Percentiles rank a stretch among this genome's conserved stretches.
Conservation (phyloP, 2,113 vertebrate genomes). For the Halcyon senegalensis region DNA sequence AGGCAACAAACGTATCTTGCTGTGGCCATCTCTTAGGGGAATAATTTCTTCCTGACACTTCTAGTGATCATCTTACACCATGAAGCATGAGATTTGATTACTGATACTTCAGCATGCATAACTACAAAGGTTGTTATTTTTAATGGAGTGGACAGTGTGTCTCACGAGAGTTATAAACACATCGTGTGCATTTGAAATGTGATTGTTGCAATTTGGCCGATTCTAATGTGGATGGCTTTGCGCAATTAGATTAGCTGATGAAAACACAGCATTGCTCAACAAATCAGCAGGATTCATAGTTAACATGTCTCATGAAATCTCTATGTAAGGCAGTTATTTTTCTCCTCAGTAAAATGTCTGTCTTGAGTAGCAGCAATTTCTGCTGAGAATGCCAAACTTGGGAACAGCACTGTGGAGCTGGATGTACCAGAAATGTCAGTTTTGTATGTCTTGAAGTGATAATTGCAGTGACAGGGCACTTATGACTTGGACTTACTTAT, state of each 20-base stretch:
- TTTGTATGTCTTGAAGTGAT: background rate
- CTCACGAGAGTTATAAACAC: slow-evolving; percentile 29
- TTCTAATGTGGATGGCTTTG: slow-evolving; percentile 3
- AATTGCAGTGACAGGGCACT: background rate
- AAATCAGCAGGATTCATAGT: slow-evolving; percentile 28
- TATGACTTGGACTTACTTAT: background rate
- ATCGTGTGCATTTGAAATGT: background rate
- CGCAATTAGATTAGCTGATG: slow-evolving; percentile 45
- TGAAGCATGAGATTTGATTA: slow-evolving; percentile 59
- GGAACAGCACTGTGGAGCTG: background rate
- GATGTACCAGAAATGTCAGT: background rate
- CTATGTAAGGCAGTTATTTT: background rate
- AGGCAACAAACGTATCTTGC: slow-evolving; percentile 25
- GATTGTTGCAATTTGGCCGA: background rate
- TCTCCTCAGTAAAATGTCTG: background rate
- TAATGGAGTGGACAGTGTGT: slow-evolving; percentile 20
- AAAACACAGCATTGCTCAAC: slow-evolving; percentile 4
- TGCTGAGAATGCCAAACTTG: background rate
- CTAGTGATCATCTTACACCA: slow-evolving; percentile 38
- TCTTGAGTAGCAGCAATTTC: background rate
- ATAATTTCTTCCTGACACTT: slow-evolving; percentile 57
- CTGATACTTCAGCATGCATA: slow-evolving; percentile 22
- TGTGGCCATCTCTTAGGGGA: background rate
- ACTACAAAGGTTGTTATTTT: slow-evolving; percentile 41
- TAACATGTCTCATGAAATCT: background rate